phyloP scores from a whole-genome alignment of 2,797 vertebrate genomes.

The Notoglanidium macrostoma region DNA sequence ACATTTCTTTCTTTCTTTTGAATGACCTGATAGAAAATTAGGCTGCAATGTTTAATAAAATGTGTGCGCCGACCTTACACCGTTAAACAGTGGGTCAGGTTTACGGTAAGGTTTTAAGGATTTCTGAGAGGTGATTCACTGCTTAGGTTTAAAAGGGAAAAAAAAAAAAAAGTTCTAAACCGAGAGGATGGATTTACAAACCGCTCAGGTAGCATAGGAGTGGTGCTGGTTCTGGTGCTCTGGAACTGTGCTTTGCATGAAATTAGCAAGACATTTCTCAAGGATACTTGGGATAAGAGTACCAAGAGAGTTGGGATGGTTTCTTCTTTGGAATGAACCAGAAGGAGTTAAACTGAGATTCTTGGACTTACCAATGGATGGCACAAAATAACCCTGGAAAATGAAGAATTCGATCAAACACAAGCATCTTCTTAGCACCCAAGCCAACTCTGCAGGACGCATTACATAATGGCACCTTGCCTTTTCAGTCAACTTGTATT shows the following conservation, averaged over 20 bases:
- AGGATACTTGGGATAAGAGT: too few species aligned
- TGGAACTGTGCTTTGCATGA: background rate
- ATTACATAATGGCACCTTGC: background rate
- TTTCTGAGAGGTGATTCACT: background rate
- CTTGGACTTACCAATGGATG: background rate
- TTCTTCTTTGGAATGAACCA: background rate
- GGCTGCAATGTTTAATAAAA: background rate
- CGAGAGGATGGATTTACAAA: background rate
- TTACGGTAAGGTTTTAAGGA: background rate
- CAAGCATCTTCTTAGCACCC: background rate
- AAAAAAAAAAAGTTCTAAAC: too few species aligned
- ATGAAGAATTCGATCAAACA: background rate
- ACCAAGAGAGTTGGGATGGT: background rate
- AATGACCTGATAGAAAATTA: background rate
- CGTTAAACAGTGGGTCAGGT: background rate
- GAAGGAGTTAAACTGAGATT: background rate
- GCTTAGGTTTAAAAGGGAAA: background rate
- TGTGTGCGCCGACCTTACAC: background rate
- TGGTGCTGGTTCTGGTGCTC: background rate
- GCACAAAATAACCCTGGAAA: background rate
- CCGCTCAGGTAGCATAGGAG: background rate
- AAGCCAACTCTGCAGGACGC: background rate
- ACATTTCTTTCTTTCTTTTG: background rate
- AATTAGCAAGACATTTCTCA: background rate
- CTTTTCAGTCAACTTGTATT: background rate